A percentile compares a stretch with the other conserved stretches of the same genome.
Evolutionary conservation across 2,888 invertebrate genomes (phyloP).

Genomic region (Hesperia comma): DNA sequence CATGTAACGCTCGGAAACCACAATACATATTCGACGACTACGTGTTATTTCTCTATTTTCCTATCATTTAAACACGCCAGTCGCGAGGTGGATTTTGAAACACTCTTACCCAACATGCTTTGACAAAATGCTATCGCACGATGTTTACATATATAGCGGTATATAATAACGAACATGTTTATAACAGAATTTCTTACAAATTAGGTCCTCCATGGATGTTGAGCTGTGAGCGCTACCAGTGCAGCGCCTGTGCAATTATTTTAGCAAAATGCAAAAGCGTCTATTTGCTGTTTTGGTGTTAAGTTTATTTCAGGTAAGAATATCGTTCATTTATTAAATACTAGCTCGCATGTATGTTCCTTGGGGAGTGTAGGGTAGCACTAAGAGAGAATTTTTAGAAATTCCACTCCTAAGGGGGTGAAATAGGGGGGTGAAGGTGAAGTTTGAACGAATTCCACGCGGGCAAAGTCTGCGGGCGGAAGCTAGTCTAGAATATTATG

Average conservation of each 20-base stretch:
- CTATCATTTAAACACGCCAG: slow-evolving; percentile 1
- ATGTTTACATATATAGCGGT: slow-evolving; percentile 14
- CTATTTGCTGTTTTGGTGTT: slow-evolving; percentile 38
- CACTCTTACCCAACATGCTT: slow-evolving; percentile 16
- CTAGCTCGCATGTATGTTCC: too few species aligned
- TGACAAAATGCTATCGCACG: slow-evolving; percentile 29
- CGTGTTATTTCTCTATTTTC: slow-evolving; percentile 17
- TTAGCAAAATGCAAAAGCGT: slow-evolving; percentile 39
- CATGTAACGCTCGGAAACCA: neutral
- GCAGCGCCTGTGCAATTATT: slow-evolving; percentile 32
- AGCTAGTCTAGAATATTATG: too few species aligned
- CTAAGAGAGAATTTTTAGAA: too few species aligned
- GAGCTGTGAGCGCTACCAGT: neutral
- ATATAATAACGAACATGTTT: neutral
- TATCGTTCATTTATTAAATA: neutral
- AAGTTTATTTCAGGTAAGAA: slow-evolving; percentile 47
- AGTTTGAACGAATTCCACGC: too few species aligned
- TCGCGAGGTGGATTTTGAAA: slow-evolving; percentile 12
- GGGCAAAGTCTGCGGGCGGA: too few species aligned
- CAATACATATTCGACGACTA: neutral
- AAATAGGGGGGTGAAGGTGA: too few species aligned
- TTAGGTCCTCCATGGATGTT: neutral
- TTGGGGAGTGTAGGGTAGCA: too few species aligned
- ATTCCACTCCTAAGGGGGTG: too few species aligned
- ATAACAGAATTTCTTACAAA: slow-evolving; percentile 10